phyloP scores from a whole-genome alignment of 2,113 vertebrate genomes.

The Terrapene triunguis region DNA sequence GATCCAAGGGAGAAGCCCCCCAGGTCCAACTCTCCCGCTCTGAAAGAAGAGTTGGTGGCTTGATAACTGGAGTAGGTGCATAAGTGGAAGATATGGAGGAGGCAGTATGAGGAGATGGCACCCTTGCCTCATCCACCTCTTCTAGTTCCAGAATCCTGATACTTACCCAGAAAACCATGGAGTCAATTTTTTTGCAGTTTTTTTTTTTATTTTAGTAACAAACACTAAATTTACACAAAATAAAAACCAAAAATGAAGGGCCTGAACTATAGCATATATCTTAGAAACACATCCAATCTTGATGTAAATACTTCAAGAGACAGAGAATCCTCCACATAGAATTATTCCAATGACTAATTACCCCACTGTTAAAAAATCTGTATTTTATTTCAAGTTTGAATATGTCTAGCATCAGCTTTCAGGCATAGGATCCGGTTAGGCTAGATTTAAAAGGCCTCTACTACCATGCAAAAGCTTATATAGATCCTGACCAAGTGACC shows the following conservation, averaged over 20 bases:
- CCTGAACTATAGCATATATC: neutral
- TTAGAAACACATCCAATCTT: neutral
- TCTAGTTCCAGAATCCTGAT: neutral
- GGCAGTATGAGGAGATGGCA: neutral
- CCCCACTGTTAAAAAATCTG: neutral
- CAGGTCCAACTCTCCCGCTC: neutral
- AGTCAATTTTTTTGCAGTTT: neutral
- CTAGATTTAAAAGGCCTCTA: neutral
- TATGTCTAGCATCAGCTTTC: neutral
- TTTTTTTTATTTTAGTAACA: neutral
- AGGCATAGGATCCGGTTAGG: neutral
- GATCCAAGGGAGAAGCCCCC: neutral
- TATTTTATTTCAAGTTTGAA: neutral
- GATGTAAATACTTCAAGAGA: neutral
- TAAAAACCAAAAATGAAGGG: neutral
- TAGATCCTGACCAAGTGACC: neutral
- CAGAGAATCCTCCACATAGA: neutral
- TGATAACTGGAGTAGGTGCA: neutral
- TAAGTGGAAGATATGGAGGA: neutral
- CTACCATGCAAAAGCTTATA: neutral
- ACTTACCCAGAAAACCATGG: neutral
- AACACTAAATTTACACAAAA: neutral
- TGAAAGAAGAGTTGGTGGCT: neutral
- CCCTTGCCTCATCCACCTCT: neutral
- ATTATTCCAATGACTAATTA: neutral